Percentiles rank a stretch among this genome's conserved stretches.
These are phyloP conservation scores for Myoxocephalus aenaeus DNA, from an alignment of 2,797 vertebrate species.

Conservation along the genomic window DNA sequence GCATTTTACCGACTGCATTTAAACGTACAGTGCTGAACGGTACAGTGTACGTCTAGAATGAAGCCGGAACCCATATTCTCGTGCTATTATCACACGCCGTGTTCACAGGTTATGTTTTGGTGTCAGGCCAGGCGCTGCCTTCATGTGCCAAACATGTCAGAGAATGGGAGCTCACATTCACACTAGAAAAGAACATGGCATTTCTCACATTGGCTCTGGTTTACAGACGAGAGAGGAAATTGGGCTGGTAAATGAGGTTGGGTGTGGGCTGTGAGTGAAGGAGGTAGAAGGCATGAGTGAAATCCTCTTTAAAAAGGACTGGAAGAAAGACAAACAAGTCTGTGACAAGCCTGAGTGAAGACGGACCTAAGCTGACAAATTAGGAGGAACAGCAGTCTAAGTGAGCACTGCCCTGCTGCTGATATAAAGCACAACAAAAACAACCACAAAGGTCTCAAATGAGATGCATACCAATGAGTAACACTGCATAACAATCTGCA, in stretches of 20 bases:
- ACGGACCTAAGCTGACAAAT: conserved; percentile 52
- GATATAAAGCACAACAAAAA: conserved; percentile 23
- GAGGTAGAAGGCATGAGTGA: conserved; percentile 37
- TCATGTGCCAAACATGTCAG: conserved; percentile 34
- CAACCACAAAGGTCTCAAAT: conserved; percentile 36
- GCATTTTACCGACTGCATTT: background rate
- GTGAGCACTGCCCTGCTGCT: conserved; percentile 28
- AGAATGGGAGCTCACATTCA: conserved; percentile 24
- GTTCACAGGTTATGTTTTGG: conserved; percentile 15
- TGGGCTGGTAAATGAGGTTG: conserved; percentile 59
- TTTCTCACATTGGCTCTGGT: conserved; percentile 39
- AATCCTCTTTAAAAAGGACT: conserved; percentile 53
- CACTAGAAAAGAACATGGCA: conserved; percentile 42
- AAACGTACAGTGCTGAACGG: background rate
- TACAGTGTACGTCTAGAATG: background rate
- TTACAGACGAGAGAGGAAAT: conserved; percentile 55
- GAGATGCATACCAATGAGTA: conserved; percentile 31
- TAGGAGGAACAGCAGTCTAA: conserved; percentile 47
- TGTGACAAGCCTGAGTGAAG: conserved; percentile 57
- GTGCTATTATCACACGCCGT: background rate
- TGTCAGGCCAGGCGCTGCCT: conserved; percentile 9
- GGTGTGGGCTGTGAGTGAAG: conserved; percentile 36
- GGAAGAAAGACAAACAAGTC: conserved; percentile 18
- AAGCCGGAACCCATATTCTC: conserved; percentile 10
- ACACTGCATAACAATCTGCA: conserved; percentile 28